These are phyloP conservation scores for Pachliopta kotzebuea DNA, from an alignment of 2,888 invertebrate species.

Conservation along the genomic window DNA sequence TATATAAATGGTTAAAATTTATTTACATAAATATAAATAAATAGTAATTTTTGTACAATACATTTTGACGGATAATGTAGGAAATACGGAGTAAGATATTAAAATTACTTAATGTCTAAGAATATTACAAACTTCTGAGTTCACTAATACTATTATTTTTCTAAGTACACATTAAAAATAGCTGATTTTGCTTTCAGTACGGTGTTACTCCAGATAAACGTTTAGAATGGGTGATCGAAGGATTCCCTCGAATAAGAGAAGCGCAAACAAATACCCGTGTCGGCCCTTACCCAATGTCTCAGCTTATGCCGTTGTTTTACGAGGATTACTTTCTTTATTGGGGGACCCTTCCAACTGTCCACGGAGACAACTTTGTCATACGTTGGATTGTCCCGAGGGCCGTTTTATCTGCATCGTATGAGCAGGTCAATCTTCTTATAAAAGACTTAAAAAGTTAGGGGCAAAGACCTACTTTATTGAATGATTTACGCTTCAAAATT, in stretches of 20 bases:
- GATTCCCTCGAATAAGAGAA: conserved; percentile 70
- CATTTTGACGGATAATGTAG: too few relatives aligned
- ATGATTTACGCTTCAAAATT: background rate
- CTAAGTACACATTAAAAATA: background rate
- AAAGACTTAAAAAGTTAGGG: too few relatives aligned
- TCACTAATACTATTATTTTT: too few relatives aligned
- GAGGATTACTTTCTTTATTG: conserved; percentile 84
- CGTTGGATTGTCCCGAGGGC: conserved; percentile 83
- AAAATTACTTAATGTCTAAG: too few relatives aligned
- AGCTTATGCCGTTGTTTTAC: conserved; percentile 76
- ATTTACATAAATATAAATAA: too few relatives aligned
- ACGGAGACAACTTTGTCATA: conserved; percentile 64
- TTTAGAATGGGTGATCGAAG: conserved; percentile 64
- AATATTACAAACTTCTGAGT: too few relatives aligned
- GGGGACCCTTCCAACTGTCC: conserved; percentile 74
- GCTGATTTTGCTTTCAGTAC: conserved; percentile 55
- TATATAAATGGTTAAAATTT: too few relatives aligned
- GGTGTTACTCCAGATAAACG: conserved; percentile 68
- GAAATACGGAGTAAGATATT: too few relatives aligned
- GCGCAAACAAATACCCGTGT: conserved; percentile 74
- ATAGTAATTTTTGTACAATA: too few relatives aligned
- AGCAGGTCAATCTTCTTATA: conserved; percentile 72
- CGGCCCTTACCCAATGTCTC: conserved; percentile 70
- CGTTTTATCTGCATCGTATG: conserved; percentile 74
- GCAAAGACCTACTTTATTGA: background rate